Percentiles rank a stretch among this genome's conserved stretches.
These are phyloP conservation scores for Prunella fulvescens DNA, from an alignment of 2,113 vertebrate species.

Conservation along the genomic window DNA sequence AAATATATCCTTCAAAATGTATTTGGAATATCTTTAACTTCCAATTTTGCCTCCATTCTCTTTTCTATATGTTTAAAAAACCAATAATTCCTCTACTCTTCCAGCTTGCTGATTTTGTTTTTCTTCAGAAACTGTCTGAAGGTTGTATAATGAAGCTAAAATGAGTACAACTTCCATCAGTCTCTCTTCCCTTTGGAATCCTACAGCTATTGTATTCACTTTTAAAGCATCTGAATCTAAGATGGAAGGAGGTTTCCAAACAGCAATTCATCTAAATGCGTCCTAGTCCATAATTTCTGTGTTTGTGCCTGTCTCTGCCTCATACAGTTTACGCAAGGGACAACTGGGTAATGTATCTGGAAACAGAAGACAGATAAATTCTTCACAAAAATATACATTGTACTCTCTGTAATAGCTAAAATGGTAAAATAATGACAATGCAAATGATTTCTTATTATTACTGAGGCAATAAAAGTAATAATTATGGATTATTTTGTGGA, in stretches of 20 bases:
- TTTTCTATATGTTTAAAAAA: background rate
- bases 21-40: background rate
- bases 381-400: background rate
- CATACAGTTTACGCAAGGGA: background rate
- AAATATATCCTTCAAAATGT: background rate
- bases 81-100: background rate
- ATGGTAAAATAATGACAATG: background rate
- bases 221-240: background rate
- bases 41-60: background rate
- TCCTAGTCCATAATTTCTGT: background rate
- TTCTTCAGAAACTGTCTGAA: conserved; percentile 13
- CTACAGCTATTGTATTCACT: background rate
- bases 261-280: background rate
- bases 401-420: background rate
- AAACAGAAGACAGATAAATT: background rate
- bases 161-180: background rate
- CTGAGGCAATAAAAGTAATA: background rate
- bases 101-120: background rate
- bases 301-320: background rate
- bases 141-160: background rate
- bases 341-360: background rate
- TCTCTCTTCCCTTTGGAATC: conserved; percentile 17
- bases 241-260: background rate
- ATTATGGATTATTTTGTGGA: background rate
- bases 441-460: background rate